Base-by-base conservation (phyloP, 2,888 invertebrate genomes). In the Caenorhabditis doughertyi region DNA sequence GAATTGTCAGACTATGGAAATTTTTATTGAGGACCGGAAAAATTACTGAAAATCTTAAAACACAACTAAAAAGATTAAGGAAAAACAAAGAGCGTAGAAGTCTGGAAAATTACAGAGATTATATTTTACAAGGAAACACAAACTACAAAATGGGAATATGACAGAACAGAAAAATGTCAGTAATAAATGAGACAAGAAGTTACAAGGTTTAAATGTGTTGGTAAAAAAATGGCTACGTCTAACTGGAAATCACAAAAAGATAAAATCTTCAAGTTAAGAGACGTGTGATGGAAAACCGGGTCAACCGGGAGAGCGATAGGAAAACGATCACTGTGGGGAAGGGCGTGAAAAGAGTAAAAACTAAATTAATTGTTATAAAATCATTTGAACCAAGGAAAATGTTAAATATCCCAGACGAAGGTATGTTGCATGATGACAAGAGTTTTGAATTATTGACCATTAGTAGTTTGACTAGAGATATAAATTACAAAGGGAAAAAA, bases 241-340 rank as follows among this genome's bases (percentile, higher is more conserved):
- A 32, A 18, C 32, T 29, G 47, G 47, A 21, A 27, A 55, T 11
- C 8, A 29, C 3, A 25, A n/a, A 44, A 16, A 16, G 16, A 44
- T 44, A 16, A 39, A 39, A 9, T 18, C 39, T 23, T 13, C 18
- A 60, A 60, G 29, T 47, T 65, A 27, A 21, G 7, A 65, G 51
- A 51, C 51, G 35, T 47, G 35, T 65, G 51, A 44, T 23, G 32
- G 39, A 21, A 11, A 47, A 49, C 65, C 65, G 65, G 65, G 16
- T 65, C 65, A 65, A 65, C 65, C 65, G 65, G 65, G 64, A 25
- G 64, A 64, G 18, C 47, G 49, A 32, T 21, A 29, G 64, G 32
- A 25, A 32, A 60, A 39, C 42, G 42, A 35, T 47, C 51, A 51
- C 51, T 65, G 29, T 49, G 35, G 51, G 9, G 35, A 35, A 65